Conservation (phyloP, 1,140 invertebrate species). For the Danaus plexippus region DNA sequence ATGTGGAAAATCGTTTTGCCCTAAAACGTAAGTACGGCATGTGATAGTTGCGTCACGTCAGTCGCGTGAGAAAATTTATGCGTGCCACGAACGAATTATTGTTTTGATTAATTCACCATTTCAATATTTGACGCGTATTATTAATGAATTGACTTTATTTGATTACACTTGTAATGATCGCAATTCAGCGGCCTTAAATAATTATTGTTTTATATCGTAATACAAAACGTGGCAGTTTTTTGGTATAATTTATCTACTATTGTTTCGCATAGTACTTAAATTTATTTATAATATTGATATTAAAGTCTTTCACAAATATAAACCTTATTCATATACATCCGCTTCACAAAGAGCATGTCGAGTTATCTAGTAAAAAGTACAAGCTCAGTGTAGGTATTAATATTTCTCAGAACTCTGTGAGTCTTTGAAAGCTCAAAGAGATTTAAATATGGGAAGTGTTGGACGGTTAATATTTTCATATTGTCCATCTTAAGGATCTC, state of each 20-base stretch:
- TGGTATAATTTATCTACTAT: too few species aligned
- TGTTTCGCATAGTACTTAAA: too few species aligned
- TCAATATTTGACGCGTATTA: conserved; percentile 25
- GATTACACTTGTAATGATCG: conserved; percentile 8
- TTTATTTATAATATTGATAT: too few species aligned
- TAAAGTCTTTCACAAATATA: too few species aligned
- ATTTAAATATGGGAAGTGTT: conserved; percentile 26
- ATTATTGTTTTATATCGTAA: too few species aligned
- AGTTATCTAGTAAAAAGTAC: conserved; percentile 4
- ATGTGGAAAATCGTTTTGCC: conserved; percentile 62
- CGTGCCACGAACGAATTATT: conserved; percentile 26
- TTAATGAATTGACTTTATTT: conserved; percentile 23
- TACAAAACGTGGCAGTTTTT: too few species aligned
- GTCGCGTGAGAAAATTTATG: conserved; percentile 21
- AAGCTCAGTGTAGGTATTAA: conserved; percentile 7
- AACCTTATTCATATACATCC: too few species aligned
- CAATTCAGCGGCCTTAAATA: too few species aligned
- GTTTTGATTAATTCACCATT: conserved; percentile 32
- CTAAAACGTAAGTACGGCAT: conserved; percentile 22
- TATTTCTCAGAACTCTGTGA: conserved; percentile 10
- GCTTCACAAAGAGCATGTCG: too few species aligned
- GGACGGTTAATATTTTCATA: conserved; percentile 30
- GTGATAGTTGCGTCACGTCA: conserved; percentile 23
- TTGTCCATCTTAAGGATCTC: conserved; percentile 18
- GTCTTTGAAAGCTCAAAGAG: conserved; percentile 8